Base-by-base conservation (phyloP, 2,888 invertebrate species). In the Ochropleura leucogaster region DNA sequence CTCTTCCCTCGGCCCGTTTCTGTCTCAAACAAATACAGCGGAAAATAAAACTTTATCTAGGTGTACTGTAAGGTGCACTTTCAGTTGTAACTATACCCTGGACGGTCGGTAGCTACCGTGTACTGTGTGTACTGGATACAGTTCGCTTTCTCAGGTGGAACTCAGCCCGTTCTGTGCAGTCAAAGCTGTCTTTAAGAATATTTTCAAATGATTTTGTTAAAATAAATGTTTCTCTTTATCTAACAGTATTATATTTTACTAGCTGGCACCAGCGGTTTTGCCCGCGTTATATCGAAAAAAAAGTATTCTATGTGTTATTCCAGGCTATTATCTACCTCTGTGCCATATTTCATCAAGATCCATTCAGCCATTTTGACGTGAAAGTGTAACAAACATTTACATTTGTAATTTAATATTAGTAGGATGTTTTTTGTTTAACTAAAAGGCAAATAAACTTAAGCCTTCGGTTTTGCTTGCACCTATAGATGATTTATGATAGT, bases 41-140 rank as follows among this genome's bases (percentile, higher is more conserved):
- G 66, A 64, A 85, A 70, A 79, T 74, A 72, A 79, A 83, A 80
- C 74, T 85, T 83, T 65, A 71, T 65, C 40, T 51, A 47, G 46
- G 66, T 68, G 62, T 64, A 74, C 70, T 64, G 71, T 79, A 65
- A 67, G 68, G 53, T 79, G 68, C 64, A 79, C 62, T 81, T 78
- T 78, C 63, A 60, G 63, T 73, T 82, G 70, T 46, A 59, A 72
- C 67, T 42, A 16, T 57, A 20, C 74, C 80, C 73, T 72, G 59
- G 79, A n/a, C 30, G 53, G 53, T n/a, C 66, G 10, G 53, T 63
- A 44, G 16, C 44, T 59, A 59, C 16, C 16, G 30, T 30, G 30
- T 16, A 69, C 10, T 8, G 30, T 57, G 30, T 30, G 0, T 44
- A 51, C 77, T n/a, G 77, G n/a, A 53, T 71, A 68, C 47, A 47